Evolutionary conservation across 2,113 vertebrate species (phyloP).

Genomic region (Glaucomys volans): DNA sequence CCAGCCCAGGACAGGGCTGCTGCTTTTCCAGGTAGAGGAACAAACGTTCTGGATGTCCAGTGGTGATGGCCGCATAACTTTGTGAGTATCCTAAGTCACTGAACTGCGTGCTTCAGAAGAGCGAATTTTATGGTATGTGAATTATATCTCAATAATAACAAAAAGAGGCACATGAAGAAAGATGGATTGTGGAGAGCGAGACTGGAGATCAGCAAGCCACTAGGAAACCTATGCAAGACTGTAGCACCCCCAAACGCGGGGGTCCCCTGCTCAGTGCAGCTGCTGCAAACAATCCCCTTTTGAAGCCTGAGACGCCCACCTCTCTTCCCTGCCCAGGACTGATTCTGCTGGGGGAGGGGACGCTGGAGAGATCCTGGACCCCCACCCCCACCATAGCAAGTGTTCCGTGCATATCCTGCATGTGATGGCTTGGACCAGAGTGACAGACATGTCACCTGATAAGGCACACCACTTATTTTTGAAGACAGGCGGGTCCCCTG

Average conservation of each 20-base stretch:
- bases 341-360: neutral
- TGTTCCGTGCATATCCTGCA: neutral
- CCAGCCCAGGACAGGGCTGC: too few relatives aligned
- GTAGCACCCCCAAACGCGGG: neutral
- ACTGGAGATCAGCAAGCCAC: neutral
- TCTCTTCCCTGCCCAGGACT: neutral
- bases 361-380: neutral
- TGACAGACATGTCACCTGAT: conserved; percentile 62
- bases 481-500: conserved; percentile 65
- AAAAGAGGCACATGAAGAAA: neutral
- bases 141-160: neutral
- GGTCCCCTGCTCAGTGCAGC: neutral
- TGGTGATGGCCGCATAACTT: neutral
- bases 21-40: neutral
- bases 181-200: neutral
- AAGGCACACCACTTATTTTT: conserved; percentile 62
- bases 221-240: neutral
- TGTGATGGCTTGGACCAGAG: neutral
- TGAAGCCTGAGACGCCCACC: neutral
- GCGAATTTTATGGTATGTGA: neutral
- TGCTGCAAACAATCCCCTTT: neutral
- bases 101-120: neutral
- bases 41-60: neutral
- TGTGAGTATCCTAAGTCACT: neutral
- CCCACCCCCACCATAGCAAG: neutral